phyloP scores from a whole-genome alignment of 2,797 vertebrate species.

The Pogonophryne albipinna region DNA sequence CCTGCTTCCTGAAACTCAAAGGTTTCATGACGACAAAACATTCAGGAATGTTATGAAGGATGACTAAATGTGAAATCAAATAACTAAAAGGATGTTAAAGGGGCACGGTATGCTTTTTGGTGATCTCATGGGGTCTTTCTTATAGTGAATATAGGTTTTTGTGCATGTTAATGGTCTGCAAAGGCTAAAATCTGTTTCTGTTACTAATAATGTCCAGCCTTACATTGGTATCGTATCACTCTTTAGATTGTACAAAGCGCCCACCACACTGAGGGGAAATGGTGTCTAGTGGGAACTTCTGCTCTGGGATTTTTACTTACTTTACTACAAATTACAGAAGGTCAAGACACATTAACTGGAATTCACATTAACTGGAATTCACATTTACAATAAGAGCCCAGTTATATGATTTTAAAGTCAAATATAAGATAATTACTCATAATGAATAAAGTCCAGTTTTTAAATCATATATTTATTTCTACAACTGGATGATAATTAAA shows the following conservation, averaged over 20 bases:
- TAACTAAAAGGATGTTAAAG: not conserved
- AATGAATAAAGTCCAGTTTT: too few species aligned
- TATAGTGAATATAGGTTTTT: too few species aligned
- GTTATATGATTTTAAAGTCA: not conserved
- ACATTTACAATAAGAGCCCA: not conserved
- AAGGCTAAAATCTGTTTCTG: too few species aligned
- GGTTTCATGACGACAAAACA: not conserved
- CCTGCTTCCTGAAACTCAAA: not conserved
- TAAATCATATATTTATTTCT: too few species aligned
- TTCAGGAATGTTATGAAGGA: too few species aligned
- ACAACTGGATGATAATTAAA: too few species aligned
- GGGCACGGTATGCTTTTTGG: too few species aligned
- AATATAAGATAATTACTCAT: not conserved
- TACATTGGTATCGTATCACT: not conserved
- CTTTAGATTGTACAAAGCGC: too few species aligned
- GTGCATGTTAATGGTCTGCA: too few species aligned
- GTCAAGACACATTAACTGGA: not conserved
- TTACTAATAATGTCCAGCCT: not conserved
- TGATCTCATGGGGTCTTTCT: too few species aligned
- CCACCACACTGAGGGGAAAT: not conserved
- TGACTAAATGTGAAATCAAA: not conserved
- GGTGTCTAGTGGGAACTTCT: not conserved
- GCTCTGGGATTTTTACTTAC: conserved; percentile 15
- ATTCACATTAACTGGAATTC: not conserved
- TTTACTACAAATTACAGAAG: not conserved